phyloP scores from a whole-genome alignment of 2,797 vertebrate species.

The Sparidentex hasta region DNA sequence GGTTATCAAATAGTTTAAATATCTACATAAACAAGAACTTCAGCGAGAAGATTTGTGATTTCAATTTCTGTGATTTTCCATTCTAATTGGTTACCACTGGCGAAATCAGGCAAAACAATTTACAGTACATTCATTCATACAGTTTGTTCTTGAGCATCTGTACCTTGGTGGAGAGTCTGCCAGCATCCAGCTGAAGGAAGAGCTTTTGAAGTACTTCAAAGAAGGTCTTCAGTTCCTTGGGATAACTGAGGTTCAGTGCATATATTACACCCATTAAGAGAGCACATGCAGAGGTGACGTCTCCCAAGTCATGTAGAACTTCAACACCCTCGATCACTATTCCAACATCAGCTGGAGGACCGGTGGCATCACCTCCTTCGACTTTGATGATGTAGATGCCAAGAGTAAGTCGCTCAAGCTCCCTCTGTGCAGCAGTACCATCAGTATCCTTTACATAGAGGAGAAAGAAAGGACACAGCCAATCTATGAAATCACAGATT shows the following conservation, averaged over 20 bases:
- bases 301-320: too few species aligned
- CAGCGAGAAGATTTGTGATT: not conserved
- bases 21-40: constrained; percentile 8
- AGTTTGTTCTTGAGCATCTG: constrained; percentile 37
- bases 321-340: not conserved
- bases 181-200: constrained; percentile 25
- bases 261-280: constrained; percentile 26
- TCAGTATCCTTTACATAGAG: not conserved
- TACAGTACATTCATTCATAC: constrained; percentile 5
- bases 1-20: constrained; percentile 3
- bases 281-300: constrained; percentile 15
- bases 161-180: constrained; percentile 20
- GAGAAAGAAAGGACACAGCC: constrained; percentile 9
- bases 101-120: not conserved
- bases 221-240: constrained; percentile 20
- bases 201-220: constrained; percentile 34
- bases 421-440: not conserved
- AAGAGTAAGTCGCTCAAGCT: not conserved
- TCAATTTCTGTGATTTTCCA: not conserved
- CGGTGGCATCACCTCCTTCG: constrained; percentile 26
- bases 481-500: not conserved
- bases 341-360: constrained; percentile 21
- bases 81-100: constrained; percentile 11
- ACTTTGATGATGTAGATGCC: constrained; percentile 8
- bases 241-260: constrained; percentile 40